A percentile compares a stretch with the other conserved stretches of the same genome.
Evolutionary conservation across 2,888 invertebrate genomes (phyloP).

Genomic region (Beris chalybata): DNA sequence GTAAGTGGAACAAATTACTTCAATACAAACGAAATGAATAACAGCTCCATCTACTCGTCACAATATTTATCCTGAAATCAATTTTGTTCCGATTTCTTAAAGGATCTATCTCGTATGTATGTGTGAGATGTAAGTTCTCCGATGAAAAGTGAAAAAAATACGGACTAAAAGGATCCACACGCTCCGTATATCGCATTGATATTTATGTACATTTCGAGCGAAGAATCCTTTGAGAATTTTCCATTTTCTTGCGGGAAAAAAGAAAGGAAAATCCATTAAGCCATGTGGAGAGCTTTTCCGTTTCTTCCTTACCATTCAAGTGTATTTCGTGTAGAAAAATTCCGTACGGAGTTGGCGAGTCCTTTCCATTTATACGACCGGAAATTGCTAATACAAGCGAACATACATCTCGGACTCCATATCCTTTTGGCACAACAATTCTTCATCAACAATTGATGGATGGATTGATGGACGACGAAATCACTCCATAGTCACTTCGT

Average conservation of each 20-base stretch:
- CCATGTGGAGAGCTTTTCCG: constrained; percentile 5
- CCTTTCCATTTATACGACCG: constrained; percentile 9
- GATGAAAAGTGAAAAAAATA: too few species aligned
- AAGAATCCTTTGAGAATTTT: not conserved
- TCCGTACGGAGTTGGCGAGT: not conserved
- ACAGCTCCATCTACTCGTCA: too few species aligned
- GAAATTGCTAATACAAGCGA: constrained; percentile 22
- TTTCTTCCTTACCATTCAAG: not conserved
- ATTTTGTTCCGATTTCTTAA: too few species aligned
- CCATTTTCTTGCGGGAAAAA: constrained; percentile 8
- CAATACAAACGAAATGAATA: too few species aligned
- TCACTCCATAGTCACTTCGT: constrained; percentile 23
- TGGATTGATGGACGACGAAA: not conserved
- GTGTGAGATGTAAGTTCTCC: not conserved
- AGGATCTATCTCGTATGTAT: not conserved
- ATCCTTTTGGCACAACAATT: constrained; percentile 10
- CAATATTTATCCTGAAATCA: too few species aligned
- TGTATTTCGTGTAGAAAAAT: not conserved
- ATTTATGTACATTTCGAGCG: too few species aligned
- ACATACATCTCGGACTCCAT: constrained; percentile 9
- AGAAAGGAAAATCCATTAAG: constrained; percentile 35
- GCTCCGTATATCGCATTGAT: too few species aligned
- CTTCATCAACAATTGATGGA: constrained; percentile 18
- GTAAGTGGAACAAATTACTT: constrained; percentile 54
- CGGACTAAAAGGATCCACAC: too few species aligned